Conservation (phyloP, 1,140 invertebrate genomes). For the Melanaphis sacchari region DNA sequence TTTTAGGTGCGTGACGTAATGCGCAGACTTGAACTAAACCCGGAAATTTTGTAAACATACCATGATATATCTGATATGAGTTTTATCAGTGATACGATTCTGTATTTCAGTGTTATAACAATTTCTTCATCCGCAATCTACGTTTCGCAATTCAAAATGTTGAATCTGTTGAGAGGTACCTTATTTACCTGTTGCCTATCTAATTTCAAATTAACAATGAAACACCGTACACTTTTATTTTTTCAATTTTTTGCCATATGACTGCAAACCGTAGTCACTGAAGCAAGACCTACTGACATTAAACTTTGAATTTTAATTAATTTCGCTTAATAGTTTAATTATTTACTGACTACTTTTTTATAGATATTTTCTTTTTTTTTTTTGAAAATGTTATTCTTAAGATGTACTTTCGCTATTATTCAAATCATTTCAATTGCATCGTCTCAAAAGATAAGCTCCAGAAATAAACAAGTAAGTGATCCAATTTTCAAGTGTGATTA, state of each 20-base stretch:
- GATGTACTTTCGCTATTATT: background rate
- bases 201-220: background rate
- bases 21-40: background rate
- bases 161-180: background rate
- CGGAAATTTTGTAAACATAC: background rate
- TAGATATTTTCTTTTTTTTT: conserved; percentile 66
- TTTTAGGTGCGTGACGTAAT: background rate
- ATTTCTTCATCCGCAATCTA: background rate
- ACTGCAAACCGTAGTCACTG: too few relatives aligned
- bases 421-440: background rate
- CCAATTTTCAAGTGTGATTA: background rate
- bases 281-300: too few relatives aligned
- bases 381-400: background rate
- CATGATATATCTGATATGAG: background rate
- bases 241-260: background rate
- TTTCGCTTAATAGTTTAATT: too few relatives aligned
- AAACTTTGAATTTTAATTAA: too few relatives aligned
- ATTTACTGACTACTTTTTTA: too few relatives aligned
- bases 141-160: background rate
- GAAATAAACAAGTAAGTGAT: conserved; percentile 39
- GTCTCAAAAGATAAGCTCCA: background rate
- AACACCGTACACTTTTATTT: background rate
- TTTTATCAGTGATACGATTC: background rate
- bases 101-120: background rate
- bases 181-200: background rate